phyloP scores from a whole-genome alignment of 2,888 invertebrate genomes.

The Epirrita christyi region DNA sequence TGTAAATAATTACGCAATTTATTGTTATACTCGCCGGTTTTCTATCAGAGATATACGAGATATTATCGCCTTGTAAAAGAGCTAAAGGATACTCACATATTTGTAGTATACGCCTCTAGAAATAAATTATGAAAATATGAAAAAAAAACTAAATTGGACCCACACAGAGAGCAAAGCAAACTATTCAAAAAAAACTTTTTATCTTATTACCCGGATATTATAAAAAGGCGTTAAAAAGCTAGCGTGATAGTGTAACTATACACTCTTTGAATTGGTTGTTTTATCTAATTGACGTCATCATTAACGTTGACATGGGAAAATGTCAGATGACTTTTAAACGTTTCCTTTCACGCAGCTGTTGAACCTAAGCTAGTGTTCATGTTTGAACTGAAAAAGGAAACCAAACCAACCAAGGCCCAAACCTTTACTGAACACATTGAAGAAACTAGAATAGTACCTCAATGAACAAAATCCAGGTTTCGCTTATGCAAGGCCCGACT shows the following conservation, averaged over 20 bases:
- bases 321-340: conserved; percentile 24
- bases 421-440: too few relatives aligned
- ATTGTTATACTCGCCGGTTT: neutral
- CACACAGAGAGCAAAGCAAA: too few relatives aligned
- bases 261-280: conserved; percentile 3
- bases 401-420: too few relatives aligned
- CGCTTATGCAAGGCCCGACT: too few relatives aligned
- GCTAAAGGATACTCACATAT: conserved; percentile 3
- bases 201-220: neutral
- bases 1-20: conserved; percentile 10
- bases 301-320: conserved; percentile 15
- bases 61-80: neutral
- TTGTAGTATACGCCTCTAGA: neutral
- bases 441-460: too few relatives aligned
- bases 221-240: neutral
- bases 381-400: too few relatives aligned
- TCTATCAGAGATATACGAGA: neutral
- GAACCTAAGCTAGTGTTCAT: too few relatives aligned
- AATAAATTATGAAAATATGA: neutral
- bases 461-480: too few relatives aligned
- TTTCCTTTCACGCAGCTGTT: conserved; percentile 8
- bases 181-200: neutral
- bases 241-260: neutral
- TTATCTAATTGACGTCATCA: neutral
- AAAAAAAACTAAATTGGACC: too few relatives aligned